Evolutionary conservation across 2,113 vertebrate genomes (phyloP).

Genomic region (Mormoops blainvillei): DNA sequence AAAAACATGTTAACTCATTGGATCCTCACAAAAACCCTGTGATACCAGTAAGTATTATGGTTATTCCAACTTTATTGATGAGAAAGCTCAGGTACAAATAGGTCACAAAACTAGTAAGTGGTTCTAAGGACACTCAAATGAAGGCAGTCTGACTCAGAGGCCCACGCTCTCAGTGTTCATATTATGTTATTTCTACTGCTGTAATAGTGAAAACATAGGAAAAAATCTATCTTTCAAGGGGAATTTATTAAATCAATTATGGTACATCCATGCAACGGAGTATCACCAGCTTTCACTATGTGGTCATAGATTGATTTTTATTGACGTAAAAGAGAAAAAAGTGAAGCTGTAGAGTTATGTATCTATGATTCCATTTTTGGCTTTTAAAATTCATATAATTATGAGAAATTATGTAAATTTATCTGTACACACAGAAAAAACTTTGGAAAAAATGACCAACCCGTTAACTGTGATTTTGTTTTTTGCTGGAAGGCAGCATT

Average conservation of each 20-base stretch:
- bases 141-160: background rate
- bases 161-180: background rate
- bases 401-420: background rate
- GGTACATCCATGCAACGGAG: background rate
- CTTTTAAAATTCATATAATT: background rate
- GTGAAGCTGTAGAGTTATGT: background rate
- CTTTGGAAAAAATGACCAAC: background rate
- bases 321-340: background rate
- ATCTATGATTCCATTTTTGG: background rate
- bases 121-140: background rate
- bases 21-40: background rate
- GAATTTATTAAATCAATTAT: background rate
- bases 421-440: background rate
- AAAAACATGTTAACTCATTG: background rate
- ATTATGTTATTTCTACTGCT: background rate
- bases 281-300: background rate
- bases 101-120: background rate
- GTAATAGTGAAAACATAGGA: background rate
- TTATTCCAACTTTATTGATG: background rate
- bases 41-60: background rate
- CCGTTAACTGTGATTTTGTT: background rate
- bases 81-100: background rate
- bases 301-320: background rate
- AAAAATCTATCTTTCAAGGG: background rate
- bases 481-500: background rate